Conservation (phyloP, 2,797 vertebrate species). For the Gambelia wislizenii region DNA sequence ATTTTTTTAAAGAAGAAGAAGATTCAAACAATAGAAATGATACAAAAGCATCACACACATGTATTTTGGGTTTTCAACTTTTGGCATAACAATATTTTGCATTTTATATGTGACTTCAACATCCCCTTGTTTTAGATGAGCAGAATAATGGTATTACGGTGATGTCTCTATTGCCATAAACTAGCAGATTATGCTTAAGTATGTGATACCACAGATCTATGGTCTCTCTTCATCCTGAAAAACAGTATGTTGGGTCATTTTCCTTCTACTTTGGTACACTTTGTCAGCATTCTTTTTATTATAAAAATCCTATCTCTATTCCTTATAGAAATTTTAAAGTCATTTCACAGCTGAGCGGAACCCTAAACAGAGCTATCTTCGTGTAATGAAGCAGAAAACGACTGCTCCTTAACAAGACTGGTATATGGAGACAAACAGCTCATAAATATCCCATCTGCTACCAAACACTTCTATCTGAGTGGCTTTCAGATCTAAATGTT, state of each 20-base stretch:
- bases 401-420: slow-evolving; percentile 83
- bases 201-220: slow-evolving; percentile 49
- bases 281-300: slow-evolving; percentile 76
- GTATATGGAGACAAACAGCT: slow-evolving; percentile 83
- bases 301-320: slow-evolving; percentile 75
- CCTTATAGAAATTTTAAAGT: slow-evolving; percentile 83
- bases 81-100: not conserved
- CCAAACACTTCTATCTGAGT: slow-evolving; percentile 76
- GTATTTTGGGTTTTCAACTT: not conserved
- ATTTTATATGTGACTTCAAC: slow-evolving; percentile 34
- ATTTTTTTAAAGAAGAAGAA: not conserved
- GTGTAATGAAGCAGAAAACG: slow-evolving; percentile 85
- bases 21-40: not conserved
- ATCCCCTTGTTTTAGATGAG: slow-evolving; percentile 41
- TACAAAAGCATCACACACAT: not conserved
- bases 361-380: slow-evolving; percentile 84
- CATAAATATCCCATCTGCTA: slow-evolving; percentile 85
- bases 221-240: slow-evolving; percentile 58
- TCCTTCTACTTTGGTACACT: slow-evolving; percentile 70
- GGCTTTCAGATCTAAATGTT: slow-evolving; percentile 76
- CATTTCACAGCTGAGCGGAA: slow-evolving; percentile 85
- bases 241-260: slow-evolving; percentile 64
- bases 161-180: slow-evolving; percentile 56
- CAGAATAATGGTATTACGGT: slow-evolving; percentile 59
- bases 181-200: slow-evolving; percentile 62